Evolutionary conservation across 2,888 invertebrate species (phyloP).

Genomic region (Andrena praecox): DNA sequence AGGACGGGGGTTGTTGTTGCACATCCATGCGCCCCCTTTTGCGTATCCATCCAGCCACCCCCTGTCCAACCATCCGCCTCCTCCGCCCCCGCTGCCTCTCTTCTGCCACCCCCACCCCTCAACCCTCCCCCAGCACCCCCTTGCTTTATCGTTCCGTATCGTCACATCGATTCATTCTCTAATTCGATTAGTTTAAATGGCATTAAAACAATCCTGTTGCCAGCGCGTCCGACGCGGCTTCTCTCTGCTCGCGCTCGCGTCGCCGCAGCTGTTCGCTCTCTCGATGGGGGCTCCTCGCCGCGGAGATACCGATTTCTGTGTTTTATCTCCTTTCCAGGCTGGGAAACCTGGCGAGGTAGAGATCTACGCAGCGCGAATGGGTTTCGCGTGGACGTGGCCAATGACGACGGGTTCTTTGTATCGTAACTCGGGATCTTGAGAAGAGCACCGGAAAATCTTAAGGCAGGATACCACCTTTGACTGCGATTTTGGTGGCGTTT

Average conservation of each 20-base stretch:
- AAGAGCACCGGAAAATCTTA: too few species aligned
- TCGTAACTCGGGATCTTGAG: too few species aligned
- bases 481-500: too few species aligned
- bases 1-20: constrained; percentile 78
- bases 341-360: too few species aligned
- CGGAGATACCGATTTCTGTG: constrained; percentile 27
- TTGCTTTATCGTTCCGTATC: constrained; percentile 78
- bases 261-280: constrained; percentile 74
- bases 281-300: constrained; percentile 25
- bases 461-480: too few species aligned
- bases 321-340: constrained; percentile 13
- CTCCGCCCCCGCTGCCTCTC: constrained; percentile 50
- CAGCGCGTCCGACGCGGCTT: constrained; percentile 78
- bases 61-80: constrained; percentile 65
- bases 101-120: constrained; percentile 51
- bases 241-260: constrained; percentile 26
- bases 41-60: constrained; percentile 74
- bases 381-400: too few species aligned
- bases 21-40: constrained; percentile 80
- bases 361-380: too few species aligned
- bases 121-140: constrained; percentile 40
- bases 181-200: constrained; percentile 88
- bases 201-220: constrained; percentile 88
- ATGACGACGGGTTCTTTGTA: too few species aligned
- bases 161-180: constrained; percentile 84